Conservation (phyloP, 2,113 vertebrate species). For the Conger conger region DNA sequence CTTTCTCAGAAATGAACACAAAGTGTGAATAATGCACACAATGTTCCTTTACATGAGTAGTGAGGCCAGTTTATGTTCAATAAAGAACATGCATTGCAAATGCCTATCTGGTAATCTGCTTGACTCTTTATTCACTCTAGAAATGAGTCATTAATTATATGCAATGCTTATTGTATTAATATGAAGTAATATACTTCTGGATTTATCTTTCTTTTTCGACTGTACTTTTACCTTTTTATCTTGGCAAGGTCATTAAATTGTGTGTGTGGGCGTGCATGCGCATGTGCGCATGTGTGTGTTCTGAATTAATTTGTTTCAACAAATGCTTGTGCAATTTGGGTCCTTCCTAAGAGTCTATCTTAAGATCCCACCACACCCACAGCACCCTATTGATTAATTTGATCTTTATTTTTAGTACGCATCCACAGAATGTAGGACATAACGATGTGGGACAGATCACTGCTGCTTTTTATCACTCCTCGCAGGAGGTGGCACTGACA, state of each 20-base stretch:
- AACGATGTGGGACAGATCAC: constrained; percentile 2
- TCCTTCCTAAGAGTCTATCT: not conserved
- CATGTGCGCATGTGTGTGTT: not conserved
- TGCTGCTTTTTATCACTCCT: constrained; percentile 7
- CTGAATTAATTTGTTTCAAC: not conserved
- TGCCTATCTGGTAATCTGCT: too few relatives aligned
- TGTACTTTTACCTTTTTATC: not conserved
- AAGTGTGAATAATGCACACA: too few relatives aligned
- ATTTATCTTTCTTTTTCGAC: not conserved
- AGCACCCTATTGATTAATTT: not conserved
- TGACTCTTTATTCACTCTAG: too few relatives aligned
- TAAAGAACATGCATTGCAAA: too few relatives aligned
- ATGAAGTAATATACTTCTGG: not conserved
- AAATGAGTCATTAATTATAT: not conserved
- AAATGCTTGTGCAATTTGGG: not conserved
- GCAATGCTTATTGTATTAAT: not conserved
- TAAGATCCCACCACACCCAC: not conserved
- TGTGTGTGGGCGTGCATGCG: not conserved
- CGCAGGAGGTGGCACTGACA: not conserved
- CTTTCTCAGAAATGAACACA: too few relatives aligned
- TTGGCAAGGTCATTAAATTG: not conserved
- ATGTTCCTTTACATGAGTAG: too few relatives aligned
- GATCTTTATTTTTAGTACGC: not conserved
- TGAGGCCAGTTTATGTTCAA: too few relatives aligned
- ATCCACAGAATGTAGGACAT: not conserved